Percentiles rank a stretch among this genome's conserved stretches.
Evolutionary conservation across 2,113 vertebrate species (phyloP).

Genomic region (Noctilio leporinus): DNA sequence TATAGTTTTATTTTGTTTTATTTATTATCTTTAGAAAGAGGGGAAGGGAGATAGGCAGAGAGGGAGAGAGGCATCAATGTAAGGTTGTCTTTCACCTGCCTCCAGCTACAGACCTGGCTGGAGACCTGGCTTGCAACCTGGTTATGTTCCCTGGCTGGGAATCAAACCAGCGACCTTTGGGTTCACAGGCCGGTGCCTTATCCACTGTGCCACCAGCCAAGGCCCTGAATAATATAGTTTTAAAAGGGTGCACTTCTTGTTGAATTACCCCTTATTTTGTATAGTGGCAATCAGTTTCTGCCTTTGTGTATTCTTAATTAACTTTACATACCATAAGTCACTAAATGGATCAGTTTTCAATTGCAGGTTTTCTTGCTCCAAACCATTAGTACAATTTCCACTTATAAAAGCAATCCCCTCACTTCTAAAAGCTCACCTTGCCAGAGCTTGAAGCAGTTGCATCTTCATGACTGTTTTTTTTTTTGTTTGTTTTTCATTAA

Average conservation of each 20-base stretch:
- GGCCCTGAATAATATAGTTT: background rate
- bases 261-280: background rate
- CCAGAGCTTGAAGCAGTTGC: background rate
- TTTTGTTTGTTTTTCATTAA: background rate
- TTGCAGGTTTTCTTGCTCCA: background rate
- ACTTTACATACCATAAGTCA: background rate
- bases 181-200: too few relatives aligned
- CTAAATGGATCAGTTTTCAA: background rate
- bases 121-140: too few relatives aligned
- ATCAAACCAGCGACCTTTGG: too few relatives aligned
- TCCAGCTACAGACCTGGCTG: too few relatives aligned
- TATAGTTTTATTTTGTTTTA: too few relatives aligned
- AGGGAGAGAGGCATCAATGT: too few relatives aligned
- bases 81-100: too few relatives aligned
- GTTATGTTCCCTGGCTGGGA: too few relatives aligned
- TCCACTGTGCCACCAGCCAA: too few relatives aligned
- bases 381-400: background rate
- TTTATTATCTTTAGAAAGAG: too few relatives aligned
- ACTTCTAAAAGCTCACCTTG: background rate
- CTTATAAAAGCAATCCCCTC: background rate
- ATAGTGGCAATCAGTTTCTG: background rate
- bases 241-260: slow-evolving; percentile 4
- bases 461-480: too few relatives aligned
- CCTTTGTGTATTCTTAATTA: slow-evolving; percentile 11
- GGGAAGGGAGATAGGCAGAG: too few relatives aligned